Base-by-base conservation (phyloP, 2,888 invertebrate species). In the Lasioglossum lativentre region DNA sequence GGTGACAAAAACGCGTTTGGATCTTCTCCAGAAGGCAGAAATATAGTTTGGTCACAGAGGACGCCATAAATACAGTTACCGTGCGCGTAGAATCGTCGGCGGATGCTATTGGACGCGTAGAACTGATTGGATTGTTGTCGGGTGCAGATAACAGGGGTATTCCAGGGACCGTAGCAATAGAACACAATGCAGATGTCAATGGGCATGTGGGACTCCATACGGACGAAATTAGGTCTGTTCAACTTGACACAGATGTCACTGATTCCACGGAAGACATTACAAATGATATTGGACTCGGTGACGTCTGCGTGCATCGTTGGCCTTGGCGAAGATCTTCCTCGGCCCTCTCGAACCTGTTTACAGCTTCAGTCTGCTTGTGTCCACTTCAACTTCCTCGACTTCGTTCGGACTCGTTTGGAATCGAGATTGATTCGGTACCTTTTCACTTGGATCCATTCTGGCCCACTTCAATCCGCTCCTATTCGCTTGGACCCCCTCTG, bases 61-160 rank as follows among this genome's bases (percentile, higher is more conserved):
- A 30, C 27, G 59, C 59, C 59, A 59, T 59, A 59, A 59, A 59
- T 27, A 59, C 16, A 59, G 59, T 59, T 27, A 27, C 27, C 59
- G 59, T 27, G n/a, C 27, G 27, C 30, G 34, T 66, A 34, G 66
- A 66, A 66, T 19, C 19, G 34, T 72, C 63, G 63, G 59, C n/a
- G 47, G 38, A n/a, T 45, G 14, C 72, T 66, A 63, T 75, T 47
- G 45, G 66, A 75, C 68, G 38, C 75, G 38, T 75, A 75, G 38
- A 68, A 38, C 34, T 68, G 68, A 68, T 38, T 23, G 23, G 38
- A 68, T 34, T 38, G 68, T 68, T 38, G 68, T 68, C 38, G 68
- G 38, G 23, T 12, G 10, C 68, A 38, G 68, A 68, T 68, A 68
- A 68, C 38, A 68, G 34, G 19, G 68, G 8, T 68, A 68, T 34